Percentiles rank a stretch among this genome's conserved stretches.
Evolutionary conservation across 1,140 invertebrate species (phyloP).

Genomic region (Hypsibius dujardini): DNA sequence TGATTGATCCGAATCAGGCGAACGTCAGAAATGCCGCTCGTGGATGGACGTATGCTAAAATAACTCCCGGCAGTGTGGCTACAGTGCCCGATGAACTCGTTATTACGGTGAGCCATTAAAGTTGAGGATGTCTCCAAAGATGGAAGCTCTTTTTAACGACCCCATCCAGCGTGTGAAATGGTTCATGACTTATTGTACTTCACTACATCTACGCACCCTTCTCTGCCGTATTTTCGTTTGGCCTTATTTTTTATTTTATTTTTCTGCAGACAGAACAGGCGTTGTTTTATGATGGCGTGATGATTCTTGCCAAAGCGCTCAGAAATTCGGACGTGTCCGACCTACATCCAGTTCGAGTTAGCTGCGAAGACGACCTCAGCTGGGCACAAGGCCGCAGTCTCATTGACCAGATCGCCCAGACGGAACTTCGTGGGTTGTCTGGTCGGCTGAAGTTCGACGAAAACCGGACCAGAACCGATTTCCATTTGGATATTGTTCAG

Average conservation of each 20-base stretch:
- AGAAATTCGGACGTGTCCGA: constrained; percentile 28
- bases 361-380: constrained; percentile 29
- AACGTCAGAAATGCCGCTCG: not conserved
- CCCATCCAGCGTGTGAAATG: too few relatives aligned
- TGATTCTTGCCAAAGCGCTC: constrained; percentile 32
- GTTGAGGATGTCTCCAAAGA: not conserved
- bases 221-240: not conserved
- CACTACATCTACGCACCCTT: not conserved
- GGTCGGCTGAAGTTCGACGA: constrained; percentile 88
- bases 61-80: not conserved
- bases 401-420: constrained; percentile 58
- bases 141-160: too few relatives aligned
- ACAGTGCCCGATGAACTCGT: not conserved
- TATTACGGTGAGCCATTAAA: constrained; percentile 7
- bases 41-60: not conserved
- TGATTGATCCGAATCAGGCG: constrained; percentile 41
- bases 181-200: too few relatives aligned
- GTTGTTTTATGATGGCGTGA: constrained; percentile 35
- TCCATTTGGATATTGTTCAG: constrained; percentile 72
- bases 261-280: constrained; percentile 35
- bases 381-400: constrained; percentile 44
- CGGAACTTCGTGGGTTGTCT: constrained; percentile 72
- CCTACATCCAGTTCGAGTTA: constrained; percentile 17
- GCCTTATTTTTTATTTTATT: constrained; percentile 11
- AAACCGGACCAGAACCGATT: constrained; percentile 65